Evolutionary conservation across 2,113 vertebrate genomes (phyloP).

Genomic region (Talpa occidentalis): DNA sequence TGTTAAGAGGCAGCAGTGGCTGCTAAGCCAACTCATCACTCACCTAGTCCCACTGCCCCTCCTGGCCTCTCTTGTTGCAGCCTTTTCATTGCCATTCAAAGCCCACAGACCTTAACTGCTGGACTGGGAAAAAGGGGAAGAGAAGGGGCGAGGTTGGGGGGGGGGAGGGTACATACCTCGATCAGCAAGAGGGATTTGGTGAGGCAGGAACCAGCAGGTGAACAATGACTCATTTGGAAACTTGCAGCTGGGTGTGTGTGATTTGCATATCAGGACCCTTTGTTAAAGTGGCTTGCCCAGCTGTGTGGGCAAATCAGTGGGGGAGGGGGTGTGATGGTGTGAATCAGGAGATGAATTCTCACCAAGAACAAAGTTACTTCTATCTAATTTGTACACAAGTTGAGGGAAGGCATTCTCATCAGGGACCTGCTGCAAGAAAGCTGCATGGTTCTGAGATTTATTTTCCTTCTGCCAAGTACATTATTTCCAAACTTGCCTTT

Average conservation of each 20-base stretch:
- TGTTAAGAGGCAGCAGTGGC: slow-evolving; percentile 61
- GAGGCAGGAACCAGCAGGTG: slow-evolving; percentile 42
- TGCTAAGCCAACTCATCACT: slow-evolving; percentile 61
- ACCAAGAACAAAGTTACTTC: background rate
- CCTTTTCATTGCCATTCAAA: background rate
- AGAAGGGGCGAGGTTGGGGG: too few species aligned
- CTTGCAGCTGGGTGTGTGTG: slow-evolving; percentile 25
- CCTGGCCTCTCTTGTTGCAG: background rate
- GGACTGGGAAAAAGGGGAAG: background rate
- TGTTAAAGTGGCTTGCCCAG: slow-evolving; percentile 32
- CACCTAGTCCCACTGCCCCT: background rate
- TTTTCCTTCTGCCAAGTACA: slow-evolving; percentile 63
- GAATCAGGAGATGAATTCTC: slow-evolving; percentile 42
- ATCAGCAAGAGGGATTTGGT: slow-evolving; percentile 16
- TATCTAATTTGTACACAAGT: slow-evolving; percentile 42
- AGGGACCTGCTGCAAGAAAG: slow-evolving; percentile 52
- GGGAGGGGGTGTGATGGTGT: too few species aligned
- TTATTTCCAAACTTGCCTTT: slow-evolving; percentile 63
- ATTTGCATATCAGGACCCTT: slow-evolving; percentile 54
- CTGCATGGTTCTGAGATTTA: slow-evolving; percentile 35
- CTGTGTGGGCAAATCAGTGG: background rate
- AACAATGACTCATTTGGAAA: slow-evolving; percentile 64
- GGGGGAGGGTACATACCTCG: background rate
- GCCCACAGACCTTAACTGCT: background rate
- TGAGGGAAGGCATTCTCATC: background rate